phyloP scores from a whole-genome alignment of 2,888 invertebrate species.

The Xylocampa areola region DNA sequence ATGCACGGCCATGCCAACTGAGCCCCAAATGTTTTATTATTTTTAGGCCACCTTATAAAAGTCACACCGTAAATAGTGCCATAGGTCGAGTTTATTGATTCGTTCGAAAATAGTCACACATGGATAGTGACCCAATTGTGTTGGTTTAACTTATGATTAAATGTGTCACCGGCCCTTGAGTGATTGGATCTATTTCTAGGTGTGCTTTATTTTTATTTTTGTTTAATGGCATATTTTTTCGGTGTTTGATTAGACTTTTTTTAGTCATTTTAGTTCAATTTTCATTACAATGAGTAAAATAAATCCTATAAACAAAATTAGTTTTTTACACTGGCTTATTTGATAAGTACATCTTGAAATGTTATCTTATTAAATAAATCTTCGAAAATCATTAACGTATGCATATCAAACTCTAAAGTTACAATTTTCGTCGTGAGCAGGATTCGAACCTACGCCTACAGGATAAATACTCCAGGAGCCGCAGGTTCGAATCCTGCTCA shows the following conservation, averaged over 20 bases:
- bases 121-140: constrained; percentile 64
- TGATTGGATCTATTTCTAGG: constrained; percentile 48
- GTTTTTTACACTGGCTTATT: no score
- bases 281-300: no score
- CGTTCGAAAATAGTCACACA: constrained; percentile 62
- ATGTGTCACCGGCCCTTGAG: constrained; percentile 40
- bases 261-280: constrained; percentile 2
- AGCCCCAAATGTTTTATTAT: constrained; percentile 79
- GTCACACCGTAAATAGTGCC: constrained; percentile 74
- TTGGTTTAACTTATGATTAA: constrained; percentile 51
- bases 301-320: no score
- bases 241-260: constrained; percentile 19
- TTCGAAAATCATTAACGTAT: no score
- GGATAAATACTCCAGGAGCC: no score
- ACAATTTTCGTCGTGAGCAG: no score
- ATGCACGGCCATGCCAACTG: constrained; percentile 67
- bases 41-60: constrained; percentile 79
- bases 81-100: constrained; percentile 73
- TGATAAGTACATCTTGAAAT: no score
- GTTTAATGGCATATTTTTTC: constrained; percentile 16
- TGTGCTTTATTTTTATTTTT: constrained; percentile 27
- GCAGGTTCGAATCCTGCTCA: no score
- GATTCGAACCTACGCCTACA: no score
- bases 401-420: no score
- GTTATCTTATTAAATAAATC: no score